phyloP scores from a whole-genome alignment of 1,140 invertebrate species.

The Armadillidium nasatum region DNA sequence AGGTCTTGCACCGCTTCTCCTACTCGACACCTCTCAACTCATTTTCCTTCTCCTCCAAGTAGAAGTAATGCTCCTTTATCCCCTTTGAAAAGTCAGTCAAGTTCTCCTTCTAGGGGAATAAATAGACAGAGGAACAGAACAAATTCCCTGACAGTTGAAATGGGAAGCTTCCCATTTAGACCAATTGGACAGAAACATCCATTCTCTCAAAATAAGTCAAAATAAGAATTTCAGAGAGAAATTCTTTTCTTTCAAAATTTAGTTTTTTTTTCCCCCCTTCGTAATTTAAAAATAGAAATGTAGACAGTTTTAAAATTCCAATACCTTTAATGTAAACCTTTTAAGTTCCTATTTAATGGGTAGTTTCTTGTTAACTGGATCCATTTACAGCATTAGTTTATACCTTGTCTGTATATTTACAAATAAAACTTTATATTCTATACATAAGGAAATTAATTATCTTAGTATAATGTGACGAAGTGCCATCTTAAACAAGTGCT shows the following conservation, averaged over 20 bases:
- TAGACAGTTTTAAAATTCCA: too few relatives aligned
- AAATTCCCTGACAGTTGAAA: conserved; percentile 42
- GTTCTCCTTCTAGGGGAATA: not conserved
- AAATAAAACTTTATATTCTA: too few relatives aligned
- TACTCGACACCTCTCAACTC: conserved; percentile 38
- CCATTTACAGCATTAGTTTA: too few relatives aligned
- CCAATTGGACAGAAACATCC: not conserved
- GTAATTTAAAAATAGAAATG: too few relatives aligned
- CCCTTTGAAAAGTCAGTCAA: conserved; percentile 8
- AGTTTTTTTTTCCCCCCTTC: not conserved
- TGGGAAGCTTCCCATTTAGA: conserved; percentile 1
- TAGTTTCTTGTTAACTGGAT: too few relatives aligned
- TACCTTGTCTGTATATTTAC: too few relatives aligned
- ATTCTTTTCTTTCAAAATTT: not conserved
- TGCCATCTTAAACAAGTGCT: too few relatives aligned
- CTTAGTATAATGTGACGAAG: too few relatives aligned
- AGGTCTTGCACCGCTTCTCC: conserved; percentile 41
- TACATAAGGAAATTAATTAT: too few relatives aligned
- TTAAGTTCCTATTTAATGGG: too few relatives aligned
- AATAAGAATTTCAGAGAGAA: not conserved
- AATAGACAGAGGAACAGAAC: conserved; percentile 36
- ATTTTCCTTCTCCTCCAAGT: conserved; percentile 23
- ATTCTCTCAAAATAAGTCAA: not conserved
- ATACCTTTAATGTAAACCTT: too few relatives aligned
- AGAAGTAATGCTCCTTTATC: not conserved